Evolutionary conservation across 2,888 invertebrate species (phyloP).

Genomic region (Apantesis nais): DNA sequence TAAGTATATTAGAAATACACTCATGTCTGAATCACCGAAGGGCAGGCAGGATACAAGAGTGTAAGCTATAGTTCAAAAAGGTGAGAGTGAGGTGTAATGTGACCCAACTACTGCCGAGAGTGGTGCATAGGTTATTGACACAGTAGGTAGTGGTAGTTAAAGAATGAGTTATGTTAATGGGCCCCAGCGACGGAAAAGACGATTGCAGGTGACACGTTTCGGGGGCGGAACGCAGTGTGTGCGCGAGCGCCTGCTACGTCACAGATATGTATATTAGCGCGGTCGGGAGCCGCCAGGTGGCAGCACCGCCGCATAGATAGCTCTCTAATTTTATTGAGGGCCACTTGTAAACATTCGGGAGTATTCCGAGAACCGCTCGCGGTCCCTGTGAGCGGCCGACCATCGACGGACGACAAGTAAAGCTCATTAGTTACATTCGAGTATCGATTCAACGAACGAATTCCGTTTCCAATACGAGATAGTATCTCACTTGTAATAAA

Average conservation of each 20-base stretch:
- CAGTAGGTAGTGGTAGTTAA: slow-evolving; percentile 19
- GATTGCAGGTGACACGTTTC: slow-evolving; percentile 32
- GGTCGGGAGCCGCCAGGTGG: slow-evolving; percentile 61
- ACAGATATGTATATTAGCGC: slow-evolving; percentile 60
- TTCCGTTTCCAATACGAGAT: slow-evolving; percentile 47
- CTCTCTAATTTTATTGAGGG: slow-evolving; percentile 66
- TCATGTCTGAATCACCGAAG: not conserved
- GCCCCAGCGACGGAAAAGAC: not conserved
- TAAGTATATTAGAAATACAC: not conserved
- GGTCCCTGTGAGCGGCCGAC: slow-evolving; percentile 16
- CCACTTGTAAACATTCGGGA: slow-evolving; percentile 47
- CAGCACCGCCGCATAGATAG: slow-evolving; percentile 67
- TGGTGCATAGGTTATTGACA: slow-evolving; percentile 12
- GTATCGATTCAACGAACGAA: slow-evolving; percentile 44
- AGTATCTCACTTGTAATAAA: slow-evolving; percentile 36
- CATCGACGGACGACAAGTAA: slow-evolving; percentile 15
- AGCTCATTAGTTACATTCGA: slow-evolving; percentile 41
- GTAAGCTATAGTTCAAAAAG: not conserved
- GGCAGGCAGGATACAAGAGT: not conserved
- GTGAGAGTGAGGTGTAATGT: not conserved
- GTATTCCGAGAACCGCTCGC: slow-evolving; percentile 48
- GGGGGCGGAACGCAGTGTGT: slow-evolving; percentile 14
- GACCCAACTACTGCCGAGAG: not conserved
- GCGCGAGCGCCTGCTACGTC: slow-evolving; percentile 11
- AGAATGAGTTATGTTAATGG: slow-evolving; percentile 27